Conservation (phyloP, 2,113 vertebrate species). For the Heteronetta atricapilla region DNA sequence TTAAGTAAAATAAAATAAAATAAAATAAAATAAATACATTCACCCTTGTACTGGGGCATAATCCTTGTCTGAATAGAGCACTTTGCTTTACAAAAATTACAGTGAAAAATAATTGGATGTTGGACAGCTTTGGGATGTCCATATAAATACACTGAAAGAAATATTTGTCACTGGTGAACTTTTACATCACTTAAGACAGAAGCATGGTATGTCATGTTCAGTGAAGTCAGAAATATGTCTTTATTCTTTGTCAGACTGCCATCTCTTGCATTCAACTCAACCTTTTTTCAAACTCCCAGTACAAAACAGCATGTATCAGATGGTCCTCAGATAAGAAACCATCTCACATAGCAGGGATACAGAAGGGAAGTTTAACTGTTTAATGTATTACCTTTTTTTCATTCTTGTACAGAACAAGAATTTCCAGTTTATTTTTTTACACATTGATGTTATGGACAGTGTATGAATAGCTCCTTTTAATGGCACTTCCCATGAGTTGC, state of each 20-base stretch:
- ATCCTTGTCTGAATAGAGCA: background rate
- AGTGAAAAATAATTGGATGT: constrained; percentile 13
- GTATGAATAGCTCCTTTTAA: background rate
- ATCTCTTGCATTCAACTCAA: background rate
- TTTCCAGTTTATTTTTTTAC: background rate
- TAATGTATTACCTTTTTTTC: background rate
- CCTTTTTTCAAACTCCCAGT: background rate
- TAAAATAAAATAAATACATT: background rate
- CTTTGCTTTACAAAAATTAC: constrained; percentile 13
- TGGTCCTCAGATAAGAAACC: background rate
- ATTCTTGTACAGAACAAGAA: background rate
- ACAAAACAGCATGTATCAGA: constrained; percentile 6
- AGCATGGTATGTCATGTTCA: constrained; percentile 2
- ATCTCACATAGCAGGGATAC: background rate
- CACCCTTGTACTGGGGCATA: background rate
- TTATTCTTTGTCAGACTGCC: background rate
- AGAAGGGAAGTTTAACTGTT: background rate
- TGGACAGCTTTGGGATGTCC: constrained; percentile 3
- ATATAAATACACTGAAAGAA: constrained; percentile 48
- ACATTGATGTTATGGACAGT: background rate
- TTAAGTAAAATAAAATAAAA: background rate
- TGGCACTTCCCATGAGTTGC: background rate
- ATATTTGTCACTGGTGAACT: constrained; percentile 27
- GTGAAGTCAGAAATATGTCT: background rate
- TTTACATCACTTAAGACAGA: constrained; percentile 13